These are phyloP conservation scores for Lordiphosa andalusiaca DNA, from an alignment of 2,888 invertebrate species.

Conservation along the genomic window DNA sequence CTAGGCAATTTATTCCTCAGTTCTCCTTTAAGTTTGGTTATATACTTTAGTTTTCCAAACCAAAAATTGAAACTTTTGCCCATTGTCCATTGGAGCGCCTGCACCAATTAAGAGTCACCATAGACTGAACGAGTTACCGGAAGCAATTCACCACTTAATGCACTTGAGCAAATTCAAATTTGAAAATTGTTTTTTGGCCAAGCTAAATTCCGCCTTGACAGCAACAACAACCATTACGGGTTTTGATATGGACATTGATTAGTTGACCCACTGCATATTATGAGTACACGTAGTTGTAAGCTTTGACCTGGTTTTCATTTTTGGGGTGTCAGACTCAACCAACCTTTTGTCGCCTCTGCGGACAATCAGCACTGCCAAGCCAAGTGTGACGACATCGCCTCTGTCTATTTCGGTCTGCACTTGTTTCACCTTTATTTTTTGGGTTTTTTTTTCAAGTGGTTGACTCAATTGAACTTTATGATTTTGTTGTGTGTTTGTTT, in stretches of 20 bases:
- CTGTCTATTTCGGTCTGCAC: slow-evolving; percentile 12
- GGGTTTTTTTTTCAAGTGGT: slow-evolving; percentile 41
- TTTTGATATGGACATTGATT: slow-evolving; percentile 7
- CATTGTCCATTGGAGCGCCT: slow-evolving; percentile 31
- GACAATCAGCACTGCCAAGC: no score
- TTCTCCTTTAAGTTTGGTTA: no score
- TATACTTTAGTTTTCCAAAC: no score
- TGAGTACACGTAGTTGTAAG: neutral
- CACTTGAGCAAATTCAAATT: slow-evolving; percentile 54
- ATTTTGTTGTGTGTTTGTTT: slow-evolving; percentile 54
- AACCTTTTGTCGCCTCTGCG: no score
- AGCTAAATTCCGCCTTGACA: slow-evolving; percentile 45
- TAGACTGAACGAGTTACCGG: slow-evolving; percentile 48
- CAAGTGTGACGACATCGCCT: no score
- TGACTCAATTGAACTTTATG: slow-evolving; percentile 58
- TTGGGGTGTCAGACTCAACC: neutral
- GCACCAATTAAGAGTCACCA: slow-evolving; percentile 29
- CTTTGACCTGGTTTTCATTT: slow-evolving; percentile 7
- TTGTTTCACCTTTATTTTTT: slow-evolving; percentile 33
- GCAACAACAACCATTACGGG: slow-evolving; percentile 9
- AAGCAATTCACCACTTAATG: slow-evolving; percentile 64
- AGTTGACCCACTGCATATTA: slow-evolving; percentile 13
- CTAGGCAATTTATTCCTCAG: no score
- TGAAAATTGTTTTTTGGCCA: slow-evolving; percentile 37
- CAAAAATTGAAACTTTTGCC: no score